These are phyloP conservation scores for Notamacropus eugenii DNA, from an alignment of 2,797 vertebrate species.

Conservation along the genomic window DNA sequence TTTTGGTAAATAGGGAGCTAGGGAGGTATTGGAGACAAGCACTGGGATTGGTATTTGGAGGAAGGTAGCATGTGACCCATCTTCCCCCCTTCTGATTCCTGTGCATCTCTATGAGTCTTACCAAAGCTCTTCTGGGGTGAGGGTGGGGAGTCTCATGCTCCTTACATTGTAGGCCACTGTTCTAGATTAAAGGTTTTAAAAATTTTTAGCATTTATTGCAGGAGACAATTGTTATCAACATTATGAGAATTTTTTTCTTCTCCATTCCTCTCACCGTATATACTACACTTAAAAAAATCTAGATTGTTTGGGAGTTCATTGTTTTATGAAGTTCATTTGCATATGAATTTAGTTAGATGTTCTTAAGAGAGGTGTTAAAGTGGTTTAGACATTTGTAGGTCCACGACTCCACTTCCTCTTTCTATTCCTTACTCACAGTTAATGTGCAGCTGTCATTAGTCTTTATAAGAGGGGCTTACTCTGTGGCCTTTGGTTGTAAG, in stretches of 20 bases:
- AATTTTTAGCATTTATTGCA: not conserved
- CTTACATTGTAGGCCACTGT: not conserved
- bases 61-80: not conserved
- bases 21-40: not conserved
- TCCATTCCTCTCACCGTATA: not conserved
- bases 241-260: not conserved
- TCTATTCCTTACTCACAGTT: not conserved
- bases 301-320: conserved; percentile 16
- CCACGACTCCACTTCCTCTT: not conserved
- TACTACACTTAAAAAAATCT: conserved; percentile 20
- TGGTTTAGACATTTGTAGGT: conserved; percentile 38
- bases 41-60: not conserved
- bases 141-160: not conserved
- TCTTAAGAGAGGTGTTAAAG: conserved; percentile 18
- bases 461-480: conserved; percentile 24
- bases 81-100: not conserved
- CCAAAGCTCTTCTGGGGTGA: not conserved
- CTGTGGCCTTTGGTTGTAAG: conserved; percentile 79
- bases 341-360: conserved; percentile 42
- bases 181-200: conserved; percentile 50
- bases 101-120: not conserved
- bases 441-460: conserved; percentile 38
- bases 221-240: not conserved
- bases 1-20: too few species aligned
- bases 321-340: conserved; percentile 46